phyloP scores from a whole-genome alignment of 2,888 invertebrate genomes.

The Criorhina ranunculi region DNA sequence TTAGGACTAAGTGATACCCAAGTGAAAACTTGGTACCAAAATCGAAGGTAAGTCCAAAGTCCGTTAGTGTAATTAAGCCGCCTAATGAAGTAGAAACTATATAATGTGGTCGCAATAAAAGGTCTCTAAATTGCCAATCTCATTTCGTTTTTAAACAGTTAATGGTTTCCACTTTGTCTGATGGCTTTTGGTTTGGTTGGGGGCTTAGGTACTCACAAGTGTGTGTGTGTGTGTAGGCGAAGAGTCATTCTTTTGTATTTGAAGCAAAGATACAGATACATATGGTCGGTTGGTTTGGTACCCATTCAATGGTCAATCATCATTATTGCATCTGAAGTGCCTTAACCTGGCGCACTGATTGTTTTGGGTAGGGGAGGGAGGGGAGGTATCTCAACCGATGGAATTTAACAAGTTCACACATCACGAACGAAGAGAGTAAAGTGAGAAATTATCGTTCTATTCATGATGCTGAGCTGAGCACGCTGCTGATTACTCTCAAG shows the following conservation, averaged over 20 bases:
- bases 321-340: conserved; percentile 64
- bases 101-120: conserved; percentile 32
- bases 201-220: background rate
- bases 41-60: conserved; percentile 91
- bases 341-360: conserved; percentile 11
- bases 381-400: conserved; percentile 13
- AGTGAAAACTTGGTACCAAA: conserved; percentile 99
- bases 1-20: conserved; percentile 98
- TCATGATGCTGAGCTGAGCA: conserved; percentile 1
- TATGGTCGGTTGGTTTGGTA: conserved; percentile 11
- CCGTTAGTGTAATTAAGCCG: conserved; percentile 45
- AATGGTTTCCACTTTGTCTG: conserved; percentile 70
- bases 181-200: background rate
- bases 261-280: background rate
- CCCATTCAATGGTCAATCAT: conserved; percentile 71
- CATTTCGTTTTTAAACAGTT: conserved; percentile 67
- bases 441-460: conserved; percentile 62
- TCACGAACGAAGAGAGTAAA: conserved; percentile 34
- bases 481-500: background rate
- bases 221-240: conserved; percentile 14
- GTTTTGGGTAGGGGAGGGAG: conserved; percentile 17
- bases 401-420: conserved; percentile 52
- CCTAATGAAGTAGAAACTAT: conserved; percentile 47
- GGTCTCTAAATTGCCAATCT: conserved; percentile 69
- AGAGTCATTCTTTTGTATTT: conserved; percentile 7